A percentile compares a stretch with the other conserved stretches of the same genome.
Conservation (phyloP, 2,797 vertebrate genomes). For the Cuculus canorus region DNA sequence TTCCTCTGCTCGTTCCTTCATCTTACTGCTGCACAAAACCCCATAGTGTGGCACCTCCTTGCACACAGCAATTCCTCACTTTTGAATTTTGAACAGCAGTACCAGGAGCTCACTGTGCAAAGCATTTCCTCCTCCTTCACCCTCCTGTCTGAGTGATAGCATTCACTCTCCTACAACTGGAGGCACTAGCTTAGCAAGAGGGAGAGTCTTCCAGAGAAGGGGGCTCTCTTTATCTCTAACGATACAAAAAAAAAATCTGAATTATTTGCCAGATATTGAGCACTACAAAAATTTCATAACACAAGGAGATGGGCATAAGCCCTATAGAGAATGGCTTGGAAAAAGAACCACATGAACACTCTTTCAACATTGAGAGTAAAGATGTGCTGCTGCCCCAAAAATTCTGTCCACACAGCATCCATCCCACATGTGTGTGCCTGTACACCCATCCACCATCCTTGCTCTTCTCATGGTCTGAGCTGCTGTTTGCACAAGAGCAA, state of each 20-base stretch:
- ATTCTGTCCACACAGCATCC: not conserved
- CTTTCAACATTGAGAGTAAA: not conserved
- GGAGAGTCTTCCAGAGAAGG: not conserved
- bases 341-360: not conserved
- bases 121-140: not conserved
- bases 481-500: not conserved
- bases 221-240: not conserved
- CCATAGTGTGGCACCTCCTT: not conserved
- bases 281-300: not conserved
- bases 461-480: not conserved
- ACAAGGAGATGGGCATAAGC: not conserved
- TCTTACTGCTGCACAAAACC: not conserved
- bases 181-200: not conserved
- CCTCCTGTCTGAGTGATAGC: rapidly evolving
- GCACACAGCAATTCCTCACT: not conserved
- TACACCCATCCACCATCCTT: not conserved
- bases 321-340: not conserved
- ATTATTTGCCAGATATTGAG: not conserved
- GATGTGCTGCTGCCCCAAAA: not conserved
- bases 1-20: not conserved
- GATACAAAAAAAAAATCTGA: not conserved
- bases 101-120: not conserved
- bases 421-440: rapidly evolving
- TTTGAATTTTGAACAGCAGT: not conserved
- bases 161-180: not conserved